Evolutionary conservation across 2,888 invertebrate species (phyloP).

Genomic region (Julus scandinavius): DNA sequence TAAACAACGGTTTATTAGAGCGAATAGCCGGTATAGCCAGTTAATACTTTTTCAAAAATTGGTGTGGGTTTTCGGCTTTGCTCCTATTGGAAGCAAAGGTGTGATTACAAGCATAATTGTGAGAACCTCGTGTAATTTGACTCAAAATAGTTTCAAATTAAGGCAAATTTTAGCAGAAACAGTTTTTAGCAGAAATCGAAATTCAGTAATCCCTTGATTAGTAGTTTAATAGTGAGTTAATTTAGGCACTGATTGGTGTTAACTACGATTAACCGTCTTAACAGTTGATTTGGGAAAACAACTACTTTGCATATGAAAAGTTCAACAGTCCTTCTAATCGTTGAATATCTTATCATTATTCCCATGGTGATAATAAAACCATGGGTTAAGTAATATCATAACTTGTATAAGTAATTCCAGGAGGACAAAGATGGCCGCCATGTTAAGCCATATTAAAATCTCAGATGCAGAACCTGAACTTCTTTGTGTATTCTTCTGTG

Average conservation of each 20-base stretch:
- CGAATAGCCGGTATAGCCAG: neutral
- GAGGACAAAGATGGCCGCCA: too few relatives aligned
- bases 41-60: constrained; percentile 12
- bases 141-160: neutral
- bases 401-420: too few relatives aligned
- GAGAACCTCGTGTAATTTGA: neutral
- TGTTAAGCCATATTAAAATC: too few relatives aligned
- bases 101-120: neutral
- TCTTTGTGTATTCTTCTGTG: too few relatives aligned
- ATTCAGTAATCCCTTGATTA: neutral
- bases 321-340: neutral
- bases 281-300: neutral
- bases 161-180: neutral
- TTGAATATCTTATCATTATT: neutral
- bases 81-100: neutral
- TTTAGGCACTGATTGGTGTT: neutral
- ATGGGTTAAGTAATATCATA: too few relatives aligned
- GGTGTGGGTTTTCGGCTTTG: neutral
- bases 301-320: neutral
- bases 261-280: neutral
- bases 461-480: too few relatives aligned
- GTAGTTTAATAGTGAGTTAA: neutral
- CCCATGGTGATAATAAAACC: neutral
- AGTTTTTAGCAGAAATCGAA: neutral
- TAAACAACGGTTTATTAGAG: neutral